These are phyloP conservation scores for Heliconius charithonia DNA, from an alignment of 2,888 invertebrate species.

Conservation along the genomic window DNA sequence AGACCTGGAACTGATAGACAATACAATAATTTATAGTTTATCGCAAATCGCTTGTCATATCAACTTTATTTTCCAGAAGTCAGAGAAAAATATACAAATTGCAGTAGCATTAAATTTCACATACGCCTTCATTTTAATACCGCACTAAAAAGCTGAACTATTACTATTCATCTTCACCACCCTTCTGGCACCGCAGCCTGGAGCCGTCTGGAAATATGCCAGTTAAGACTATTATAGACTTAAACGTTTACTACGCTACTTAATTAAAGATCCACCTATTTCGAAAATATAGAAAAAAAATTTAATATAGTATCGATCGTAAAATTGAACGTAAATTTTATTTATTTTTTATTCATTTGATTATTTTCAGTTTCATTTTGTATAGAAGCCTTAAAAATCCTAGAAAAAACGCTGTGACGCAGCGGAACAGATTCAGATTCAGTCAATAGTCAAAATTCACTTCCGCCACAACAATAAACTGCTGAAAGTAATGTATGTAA, in stretches of 20 bases:
- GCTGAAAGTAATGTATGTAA: no score
- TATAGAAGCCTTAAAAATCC: not conserved
- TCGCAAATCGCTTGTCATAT: not conserved
- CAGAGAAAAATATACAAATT: not conserved
- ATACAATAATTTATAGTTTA: not conserved
- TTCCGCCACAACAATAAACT: no score
- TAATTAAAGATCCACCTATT: conserved; percentile 4
- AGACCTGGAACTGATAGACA: no score
- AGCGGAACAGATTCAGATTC: no score
- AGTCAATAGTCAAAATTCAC: no score
- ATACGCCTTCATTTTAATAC: not conserved
- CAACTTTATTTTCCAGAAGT: no score
- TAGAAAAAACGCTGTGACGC: no score
- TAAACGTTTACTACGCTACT: conserved; percentile 6
- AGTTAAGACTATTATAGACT: conserved; percentile 1
- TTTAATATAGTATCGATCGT: not conserved
- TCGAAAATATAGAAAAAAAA: not conserved
- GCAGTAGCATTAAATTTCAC: not conserved
- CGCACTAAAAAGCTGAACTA: not conserved
- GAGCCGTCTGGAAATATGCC: conserved; percentile 13
- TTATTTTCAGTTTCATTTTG: not conserved
- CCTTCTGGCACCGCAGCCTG: not conserved
- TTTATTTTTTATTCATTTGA: not conserved
- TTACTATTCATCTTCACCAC: not conserved
- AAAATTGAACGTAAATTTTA: no score